These are phyloP conservation scores for Petrosia ficiformis DNA, from an alignment of 37 sponge, comb jelly and placozoan genomes.

Conservation along the genomic window DNA sequence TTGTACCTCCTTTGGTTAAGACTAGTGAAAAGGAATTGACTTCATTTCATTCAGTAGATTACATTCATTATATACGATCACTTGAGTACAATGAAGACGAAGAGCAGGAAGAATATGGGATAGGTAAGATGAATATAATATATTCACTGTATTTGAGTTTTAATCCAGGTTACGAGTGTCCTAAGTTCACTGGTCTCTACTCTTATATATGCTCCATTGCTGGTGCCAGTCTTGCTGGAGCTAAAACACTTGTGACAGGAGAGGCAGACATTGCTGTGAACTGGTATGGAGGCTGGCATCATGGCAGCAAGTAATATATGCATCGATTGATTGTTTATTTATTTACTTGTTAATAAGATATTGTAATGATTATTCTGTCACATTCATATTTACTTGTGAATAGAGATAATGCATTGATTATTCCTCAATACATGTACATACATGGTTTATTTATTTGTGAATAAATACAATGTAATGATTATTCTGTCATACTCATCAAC, in stretches of 20 bases:
- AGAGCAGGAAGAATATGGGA: slow-evolving; percentile 27
- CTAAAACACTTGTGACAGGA: slow-evolving; percentile 36
- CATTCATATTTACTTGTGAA: too few relatives aligned
- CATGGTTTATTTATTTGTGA: too few relatives aligned
- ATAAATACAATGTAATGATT: too few relatives aligned
- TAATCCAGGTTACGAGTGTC: slow-evolving; percentile 90
- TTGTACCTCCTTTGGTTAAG: neutral
- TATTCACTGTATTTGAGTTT: too few relatives aligned
- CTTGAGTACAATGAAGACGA: slow-evolving; percentile 22
- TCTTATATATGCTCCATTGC: slow-evolving; percentile 46
- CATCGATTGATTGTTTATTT: neutral
- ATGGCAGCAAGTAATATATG: slow-evolving; percentile 39
- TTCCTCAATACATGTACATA: too few relatives aligned
- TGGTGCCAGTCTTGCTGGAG: slow-evolving; percentile 66
- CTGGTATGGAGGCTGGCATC: slow-evolving; percentile 94
- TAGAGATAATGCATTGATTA: too few relatives aligned
- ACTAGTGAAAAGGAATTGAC: slow-evolving; percentile 22
- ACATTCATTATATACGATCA: slow-evolving; percentile 34
- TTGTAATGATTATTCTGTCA: neutral
- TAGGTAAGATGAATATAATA: slow-evolving; percentile 46
- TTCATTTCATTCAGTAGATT: slow-evolving; percentile 37
- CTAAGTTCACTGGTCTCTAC: slow-evolving; percentile 69
- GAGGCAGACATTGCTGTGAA: slow-evolving; percentile 56
- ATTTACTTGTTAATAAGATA: neutral
- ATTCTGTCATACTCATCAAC: too few relatives aligned